Base-by-base conservation (phyloP, 2,797 vertebrate species). In the Neomorphus geoffroyi region DNA sequence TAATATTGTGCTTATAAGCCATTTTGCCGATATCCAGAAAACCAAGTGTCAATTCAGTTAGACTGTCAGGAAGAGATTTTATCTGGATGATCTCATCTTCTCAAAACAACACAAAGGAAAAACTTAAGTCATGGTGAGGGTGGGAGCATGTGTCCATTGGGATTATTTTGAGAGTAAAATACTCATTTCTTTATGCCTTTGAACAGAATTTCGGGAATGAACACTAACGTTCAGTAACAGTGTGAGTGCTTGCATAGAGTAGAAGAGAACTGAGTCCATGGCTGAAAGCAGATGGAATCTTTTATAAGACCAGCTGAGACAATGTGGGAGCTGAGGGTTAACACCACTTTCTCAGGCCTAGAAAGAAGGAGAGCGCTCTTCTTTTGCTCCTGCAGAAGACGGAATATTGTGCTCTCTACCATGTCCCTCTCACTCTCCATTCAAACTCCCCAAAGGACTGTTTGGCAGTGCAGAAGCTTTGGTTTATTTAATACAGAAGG, bases 401-500 rank as follows among this genome's bases (percentile, higher is more conserved):
- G 10, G 16, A 22, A 17, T 66, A 64, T 91, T 95, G 80, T 96
- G 66, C 78, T 86, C 51, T 70, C 61, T 78, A 50, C 65, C 54
- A 67, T 60, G 79, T 92, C 86, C 48, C 88, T 73, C 84, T 94
- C 77, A 81, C 39, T 57, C 85, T 88, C 91, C 90, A 91, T 92
- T 96, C 13, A 32, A 93, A 54, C 60, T 92, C 41, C 33, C 71
- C 77, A 86, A 86, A 96, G 62, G 77, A 69, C 80, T 67, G 12
- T 51, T 94, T 86, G 39, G 70, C 92, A 88, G 23, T 30, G 58
- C 33, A 80, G 83, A 84, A 93, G 73, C 70, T 81, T 88, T 90
- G 41, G 73, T 90, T 96, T 92, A 70, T 82, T 93, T 96, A 92
- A 66, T 79, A 96, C 93, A 96, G 92, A 96, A 86, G 80, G 86